A percentile compares a stretch with the other conserved stretches of the same genome.
These are phyloP conservation scores for Papilio polyxenes DNA, from an alignment of 1,140 invertebrate species.

Conservation along the genomic window DNA sequence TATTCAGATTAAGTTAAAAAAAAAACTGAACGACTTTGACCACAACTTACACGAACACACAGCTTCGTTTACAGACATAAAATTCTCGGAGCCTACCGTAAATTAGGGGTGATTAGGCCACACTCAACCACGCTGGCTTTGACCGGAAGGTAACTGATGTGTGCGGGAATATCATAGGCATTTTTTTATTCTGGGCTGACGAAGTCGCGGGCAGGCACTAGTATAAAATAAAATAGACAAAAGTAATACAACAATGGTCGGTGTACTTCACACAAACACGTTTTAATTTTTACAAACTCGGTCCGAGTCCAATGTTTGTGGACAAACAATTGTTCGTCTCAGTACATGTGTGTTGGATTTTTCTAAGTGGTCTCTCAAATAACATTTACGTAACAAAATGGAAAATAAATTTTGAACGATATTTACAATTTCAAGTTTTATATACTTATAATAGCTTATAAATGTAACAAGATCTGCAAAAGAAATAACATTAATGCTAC, in stretches of 20 bases:
- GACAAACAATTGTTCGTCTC: conserved; percentile 28
- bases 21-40: not conserved
- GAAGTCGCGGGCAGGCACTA: too few species aligned
- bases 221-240: not conserved
- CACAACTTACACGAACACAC: not conserved
- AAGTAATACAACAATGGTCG: not conserved
- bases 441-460: not conserved
- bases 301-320: conserved; percentile 19
- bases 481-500: too few species aligned
- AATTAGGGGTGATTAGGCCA: too few species aligned
- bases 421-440: not conserved
- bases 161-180: not conserved
- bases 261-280: conserved; percentile 18
- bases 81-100: too few species aligned
- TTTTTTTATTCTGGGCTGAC: too few species aligned
- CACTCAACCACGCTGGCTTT: too few species aligned
- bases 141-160: too few species aligned
- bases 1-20: conserved; percentile 8
- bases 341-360: conserved; percentile 19
- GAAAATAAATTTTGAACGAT: not conserved
- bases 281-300: conserved; percentile 31
- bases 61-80: not conserved
- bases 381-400: conserved; percentile 26
- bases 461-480: too few species aligned
- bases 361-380: conserved; percentile 27